Base-by-base conservation (phyloP, 2,113 vertebrate genomes). In the Clarias batrachus region DNA sequence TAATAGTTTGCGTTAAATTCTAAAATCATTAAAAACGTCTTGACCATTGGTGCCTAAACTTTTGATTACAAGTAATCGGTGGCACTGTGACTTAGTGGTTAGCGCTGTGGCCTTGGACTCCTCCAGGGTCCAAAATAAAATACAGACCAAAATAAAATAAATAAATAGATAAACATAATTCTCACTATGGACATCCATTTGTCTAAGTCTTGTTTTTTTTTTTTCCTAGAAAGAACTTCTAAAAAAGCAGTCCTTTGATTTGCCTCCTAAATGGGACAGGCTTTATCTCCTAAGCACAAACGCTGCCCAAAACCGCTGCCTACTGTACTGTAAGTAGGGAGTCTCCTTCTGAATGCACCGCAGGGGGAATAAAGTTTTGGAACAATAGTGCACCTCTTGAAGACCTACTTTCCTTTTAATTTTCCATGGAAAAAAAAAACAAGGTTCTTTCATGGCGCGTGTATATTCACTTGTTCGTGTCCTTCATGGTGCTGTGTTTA, bases 401-500 rank as follows among this genome's bases (percentile, higher is more conserved):
- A 48, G 71, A 48, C 19, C 37, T 48, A 37, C 33, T 74, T 74
- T 74, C 19, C 19, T 74, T 74, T n/a, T 13, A 76, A 76, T 17
- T 30, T 6, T 78, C n/a, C 3, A 54, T 77, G 48, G 1, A 48
- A 48, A 48, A 48, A 41, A n/a, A 56, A 27, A 25, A 52, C 11
- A 76, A n/a, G 73, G 13, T n/a, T 41, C 19, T 23, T 73, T 73
- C 23, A 73, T 6, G 68, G 8, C 30, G 30, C 3, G 70, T 48
- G 73, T 25, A n/a, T 48, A 52, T 76, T 52, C 25, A n/a, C 30
- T 33, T 7, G 30, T 21, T 54, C 11, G 21, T 74, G 81, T 86
- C 77, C 13, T 62, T 59, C 74, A 74, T 70, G 63, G 70, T 65
- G 71, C 82, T 81, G 62, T 30, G 63, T 71, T 87, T 77, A 77